Evolutionary conservation across 2,888 invertebrate genomes (phyloP), one percentile per base, ranked within the genome.

Genomic region (Philhelius pedissequus): DNA sequence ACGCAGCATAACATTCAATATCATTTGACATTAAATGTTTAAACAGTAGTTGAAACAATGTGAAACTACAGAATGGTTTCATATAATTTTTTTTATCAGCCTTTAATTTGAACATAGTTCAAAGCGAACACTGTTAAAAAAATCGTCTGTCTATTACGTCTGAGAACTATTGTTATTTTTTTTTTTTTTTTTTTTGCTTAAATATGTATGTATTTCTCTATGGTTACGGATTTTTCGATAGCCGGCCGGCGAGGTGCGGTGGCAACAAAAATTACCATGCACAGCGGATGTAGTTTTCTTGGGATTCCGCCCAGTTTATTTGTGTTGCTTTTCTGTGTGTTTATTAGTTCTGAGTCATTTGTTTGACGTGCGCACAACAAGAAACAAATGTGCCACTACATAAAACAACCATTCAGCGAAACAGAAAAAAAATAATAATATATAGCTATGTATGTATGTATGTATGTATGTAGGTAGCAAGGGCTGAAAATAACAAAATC

Each of bases 201-300:
- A n/a, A n/a, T n/a, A n/a, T 13, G 1, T 15, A 13, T 52, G n/a
- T n/a, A 25, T 43, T 22, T 74, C 22, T 54, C 9, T 35, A 50
- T 48, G 22, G 2, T 30, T 52, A 32, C 43, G 30, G 11, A 30
- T 13, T 56, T 43, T 56, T 15, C 20, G n/a, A 6, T 30, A 45
- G 50, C 35, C 56, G 71, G 73, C 68, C 66, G 56, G 64, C 25
- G 40, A 25, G 40, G 40, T 15, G 70, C 64, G 18, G n/a, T 15
- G 18, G 27, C 38, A 35, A 25, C 43, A 79, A 30, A n/a, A 43
- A 38, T 38, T 27, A 73, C 30, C 15, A 64, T 50, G 45, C 52
- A 70, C 71, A 81, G 58, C 82, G 82, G 82, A 82, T 82, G 82
- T 82, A 52, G 82, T 68, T 73, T 82, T 82, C 82, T 82, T 82